Conservation (phyloP, 2,797 vertebrate genomes). For the Melanotaenia boesemani region DNA sequence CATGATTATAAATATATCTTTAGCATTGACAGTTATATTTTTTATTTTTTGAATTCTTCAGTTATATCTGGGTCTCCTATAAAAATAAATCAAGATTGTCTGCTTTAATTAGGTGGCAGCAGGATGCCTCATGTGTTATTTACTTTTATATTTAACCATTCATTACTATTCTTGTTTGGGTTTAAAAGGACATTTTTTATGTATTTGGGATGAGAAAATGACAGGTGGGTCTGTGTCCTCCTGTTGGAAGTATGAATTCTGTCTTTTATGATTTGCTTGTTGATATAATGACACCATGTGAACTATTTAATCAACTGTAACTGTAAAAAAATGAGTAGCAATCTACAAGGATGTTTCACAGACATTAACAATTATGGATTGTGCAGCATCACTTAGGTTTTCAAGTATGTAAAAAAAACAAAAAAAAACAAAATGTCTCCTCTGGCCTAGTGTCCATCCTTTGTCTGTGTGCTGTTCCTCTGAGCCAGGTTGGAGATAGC, state of each 20-base stretch:
- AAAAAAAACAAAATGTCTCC: not conserved
- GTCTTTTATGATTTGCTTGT: not conserved
- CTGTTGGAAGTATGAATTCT: not conserved
- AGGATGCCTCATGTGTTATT: not conserved
- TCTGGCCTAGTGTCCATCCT: slow-evolving; percentile 52
- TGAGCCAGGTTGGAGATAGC: slow-evolving; percentile 83
- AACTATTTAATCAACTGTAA: not conserved
- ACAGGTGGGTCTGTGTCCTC: not conserved
- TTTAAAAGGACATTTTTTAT: not conserved
- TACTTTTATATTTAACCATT: not conserved
- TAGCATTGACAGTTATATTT: not conserved
- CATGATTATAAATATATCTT: not conserved
- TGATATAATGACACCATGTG: not conserved
- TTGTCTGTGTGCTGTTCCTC: slow-evolving; percentile 56
- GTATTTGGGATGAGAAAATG: not conserved
- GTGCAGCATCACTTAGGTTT: slow-evolving; percentile 1
- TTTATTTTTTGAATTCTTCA: not conserved
- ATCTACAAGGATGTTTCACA: too few species aligned
- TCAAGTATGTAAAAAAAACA: not conserved
- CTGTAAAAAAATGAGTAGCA: not conserved
- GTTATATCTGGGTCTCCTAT: not conserved
- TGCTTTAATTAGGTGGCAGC: not conserved
- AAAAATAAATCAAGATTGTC: not conserved
- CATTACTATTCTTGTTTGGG: not conserved
- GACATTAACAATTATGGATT: not conserved